phyloP scores from a whole-genome alignment of 1,140 invertebrate species.

The Archivesica marissinica region DNA sequence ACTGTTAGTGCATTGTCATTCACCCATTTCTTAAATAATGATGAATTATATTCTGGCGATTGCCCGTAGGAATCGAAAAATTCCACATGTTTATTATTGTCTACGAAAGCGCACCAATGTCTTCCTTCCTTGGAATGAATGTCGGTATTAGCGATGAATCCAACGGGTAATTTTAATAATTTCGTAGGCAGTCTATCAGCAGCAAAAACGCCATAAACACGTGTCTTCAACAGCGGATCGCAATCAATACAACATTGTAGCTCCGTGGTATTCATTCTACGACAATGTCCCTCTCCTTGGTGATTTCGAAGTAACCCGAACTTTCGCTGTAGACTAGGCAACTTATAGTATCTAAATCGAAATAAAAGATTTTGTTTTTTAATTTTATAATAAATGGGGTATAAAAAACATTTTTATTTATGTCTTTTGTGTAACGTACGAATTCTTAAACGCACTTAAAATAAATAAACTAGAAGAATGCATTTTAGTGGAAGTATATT shows the following conservation, averaged over 20 bases:
- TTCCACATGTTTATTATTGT: background rate
- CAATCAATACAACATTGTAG: slow-evolving; percentile 16
- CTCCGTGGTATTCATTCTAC: slow-evolving; percentile 34
- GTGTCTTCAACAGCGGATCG: background rate
- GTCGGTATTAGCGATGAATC: slow-evolving; percentile 23
- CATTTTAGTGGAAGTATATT: background rate
- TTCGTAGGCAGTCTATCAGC: background rate
- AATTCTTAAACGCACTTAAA: background rate
- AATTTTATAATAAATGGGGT: background rate
- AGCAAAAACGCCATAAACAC: slow-evolving; percentile 1
- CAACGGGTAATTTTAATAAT: background rate
- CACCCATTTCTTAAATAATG: background rate
- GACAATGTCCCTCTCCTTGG: slow-evolving; percentile 17
- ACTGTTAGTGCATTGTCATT: background rate
- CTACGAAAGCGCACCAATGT: background rate
- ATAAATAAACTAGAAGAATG: background rate
- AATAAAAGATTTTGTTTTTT: background rate
- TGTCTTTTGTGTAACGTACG: background rate
- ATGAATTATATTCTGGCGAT: background rate
- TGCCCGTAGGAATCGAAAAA: slow-evolving; percentile 26
- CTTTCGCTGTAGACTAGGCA: slow-evolving; percentile 39
- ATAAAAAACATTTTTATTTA: background rate
- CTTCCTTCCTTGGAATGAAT: background rate
- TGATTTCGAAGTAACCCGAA: slow-evolving; percentile 31
- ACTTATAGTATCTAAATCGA: slow-evolving; percentile 18